phyloP scores from a whole-genome alignment of 1,140 invertebrate genomes.

The Tribolium castaneum region DNA sequence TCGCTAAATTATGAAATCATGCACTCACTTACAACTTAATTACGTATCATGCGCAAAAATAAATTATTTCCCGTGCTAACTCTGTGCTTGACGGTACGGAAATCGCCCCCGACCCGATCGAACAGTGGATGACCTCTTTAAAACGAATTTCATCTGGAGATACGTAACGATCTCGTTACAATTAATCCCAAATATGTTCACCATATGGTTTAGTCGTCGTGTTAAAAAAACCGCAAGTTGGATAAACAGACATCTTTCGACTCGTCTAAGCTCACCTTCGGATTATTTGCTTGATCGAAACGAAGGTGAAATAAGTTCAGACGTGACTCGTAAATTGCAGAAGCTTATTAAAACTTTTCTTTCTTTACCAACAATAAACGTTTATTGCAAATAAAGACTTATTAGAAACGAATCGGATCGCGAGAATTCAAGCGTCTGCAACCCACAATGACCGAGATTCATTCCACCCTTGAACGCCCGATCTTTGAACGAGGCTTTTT shows the following conservation, averaged over 20 bases:
- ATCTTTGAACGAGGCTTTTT: too few relatives aligned
- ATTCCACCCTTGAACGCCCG: too few relatives aligned
- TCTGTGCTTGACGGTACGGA: too few relatives aligned
- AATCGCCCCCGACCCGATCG: too few relatives aligned
- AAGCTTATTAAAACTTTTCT: neutral
- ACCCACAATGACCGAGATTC: too few relatives aligned
- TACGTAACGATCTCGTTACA: neutral
- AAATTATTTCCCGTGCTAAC: neutral
- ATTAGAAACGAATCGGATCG: neutral
- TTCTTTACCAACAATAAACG: neutral
- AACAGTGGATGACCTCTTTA: neutral
- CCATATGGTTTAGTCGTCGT: constrained; percentile 2
- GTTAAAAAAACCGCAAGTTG: constrained; percentile 1
- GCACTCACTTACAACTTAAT: too few relatives aligned
- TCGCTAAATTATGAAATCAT: neutral
- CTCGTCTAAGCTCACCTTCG: neutral
- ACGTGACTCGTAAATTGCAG: neutral
- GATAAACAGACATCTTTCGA: neutral
- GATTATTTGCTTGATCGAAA: neutral
- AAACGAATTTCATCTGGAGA: neutral
- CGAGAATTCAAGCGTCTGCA: too few relatives aligned
- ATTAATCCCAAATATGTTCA: constrained; percentile 17
- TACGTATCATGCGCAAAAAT: too few relatives aligned
- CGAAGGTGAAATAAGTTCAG: neutral
- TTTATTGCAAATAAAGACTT: neutral